Percentiles rank a stretch among this genome's conserved stretches.
These are phyloP conservation scores for Palythoa grandiflora DNA, from an alignment of 92 coral and sea anemone species.

Conservation along the genomic window DNA sequence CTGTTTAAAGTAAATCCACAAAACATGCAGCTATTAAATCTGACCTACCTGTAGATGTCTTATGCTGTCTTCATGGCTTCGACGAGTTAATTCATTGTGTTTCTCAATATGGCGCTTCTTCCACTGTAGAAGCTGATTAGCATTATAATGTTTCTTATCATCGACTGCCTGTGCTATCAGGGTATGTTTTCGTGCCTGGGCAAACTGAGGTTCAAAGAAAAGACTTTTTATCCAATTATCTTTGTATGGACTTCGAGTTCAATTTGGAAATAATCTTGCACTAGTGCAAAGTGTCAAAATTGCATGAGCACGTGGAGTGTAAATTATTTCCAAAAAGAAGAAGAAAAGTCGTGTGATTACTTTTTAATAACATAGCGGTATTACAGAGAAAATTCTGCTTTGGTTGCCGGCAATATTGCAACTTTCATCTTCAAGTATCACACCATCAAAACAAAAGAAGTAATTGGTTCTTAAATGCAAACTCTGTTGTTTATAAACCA, in stretches of 20 bases:
- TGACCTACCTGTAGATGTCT: conserved; percentile 33
- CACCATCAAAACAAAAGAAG: too few relatives aligned
- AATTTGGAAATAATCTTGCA: too few relatives aligned
- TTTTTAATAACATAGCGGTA: too few relatives aligned
- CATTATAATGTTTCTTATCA: conserved; percentile 7
- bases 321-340: too few relatives aligned
- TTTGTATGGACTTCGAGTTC: not conserved
- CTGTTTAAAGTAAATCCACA: too few relatives aligned
- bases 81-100: conserved; percentile 27
- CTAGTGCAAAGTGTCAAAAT: not conserved
- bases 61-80: conserved; percentile 26
- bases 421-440: too few relatives aligned
- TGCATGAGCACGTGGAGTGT: too few relatives aligned
- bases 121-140: conserved; percentile 34
- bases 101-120: conserved; percentile 27
- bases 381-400: too few relatives aligned
- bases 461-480: too few relatives aligned
- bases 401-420: too few relatives aligned
- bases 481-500: not conserved
- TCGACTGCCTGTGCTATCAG: conserved; percentile 22
- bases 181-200: conserved; percentile 41
- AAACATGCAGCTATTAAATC: too few relatives aligned
- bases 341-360: too few relatives aligned
- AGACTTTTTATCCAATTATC: not conserved
- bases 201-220: conserved; percentile 15